Conservation (phyloP, 1,140 invertebrate species). For the Arctopsyche grandis region DNA sequence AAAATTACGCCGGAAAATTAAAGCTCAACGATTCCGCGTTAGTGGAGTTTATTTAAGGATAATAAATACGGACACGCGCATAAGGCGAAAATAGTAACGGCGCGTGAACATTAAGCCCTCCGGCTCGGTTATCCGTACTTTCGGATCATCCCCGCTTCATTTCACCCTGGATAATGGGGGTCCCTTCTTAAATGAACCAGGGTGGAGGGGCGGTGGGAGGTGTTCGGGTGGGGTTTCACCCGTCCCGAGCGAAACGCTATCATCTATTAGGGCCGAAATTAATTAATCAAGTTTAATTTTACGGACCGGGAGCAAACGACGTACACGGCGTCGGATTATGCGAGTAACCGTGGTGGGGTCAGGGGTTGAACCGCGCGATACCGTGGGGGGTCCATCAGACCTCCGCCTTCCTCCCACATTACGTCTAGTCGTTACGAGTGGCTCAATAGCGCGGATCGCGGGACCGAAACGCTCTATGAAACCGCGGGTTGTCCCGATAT, state of each 20-base stretch:
- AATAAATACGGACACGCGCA: constrained; percentile 17
- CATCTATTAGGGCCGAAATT: constrained; percentile 53
- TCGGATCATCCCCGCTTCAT: constrained; percentile 30
- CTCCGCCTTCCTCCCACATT: background rate
- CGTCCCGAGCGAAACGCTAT: constrained; percentile 42
- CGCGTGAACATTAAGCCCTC: constrained; percentile 16
- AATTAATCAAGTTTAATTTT: constrained; percentile 55
- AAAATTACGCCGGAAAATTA: too few species aligned
- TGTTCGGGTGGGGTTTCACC: background rate
- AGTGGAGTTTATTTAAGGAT: constrained; percentile 8
- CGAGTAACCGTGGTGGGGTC: background rate
- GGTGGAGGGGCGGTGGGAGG: background rate
- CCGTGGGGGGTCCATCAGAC: background rate
- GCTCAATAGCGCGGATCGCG: too few species aligned
- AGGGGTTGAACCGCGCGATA: background rate
- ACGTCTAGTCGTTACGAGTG: background rate
- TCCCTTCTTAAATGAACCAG: constrained; percentile 6
- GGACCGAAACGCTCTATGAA: too few species aligned
- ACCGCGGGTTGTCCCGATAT: background rate
- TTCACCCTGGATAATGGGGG: constrained; percentile 24
- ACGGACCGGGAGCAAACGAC: constrained; percentile 36
- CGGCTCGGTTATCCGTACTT: constrained; percentile 12
- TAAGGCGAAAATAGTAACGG: constrained; percentile 19
- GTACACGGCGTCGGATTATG: constrained; percentile 21
- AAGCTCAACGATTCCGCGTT: too few species aligned